Conservation (phyloP, 2,113 vertebrate species). For the Ameiurus melas region DNA sequence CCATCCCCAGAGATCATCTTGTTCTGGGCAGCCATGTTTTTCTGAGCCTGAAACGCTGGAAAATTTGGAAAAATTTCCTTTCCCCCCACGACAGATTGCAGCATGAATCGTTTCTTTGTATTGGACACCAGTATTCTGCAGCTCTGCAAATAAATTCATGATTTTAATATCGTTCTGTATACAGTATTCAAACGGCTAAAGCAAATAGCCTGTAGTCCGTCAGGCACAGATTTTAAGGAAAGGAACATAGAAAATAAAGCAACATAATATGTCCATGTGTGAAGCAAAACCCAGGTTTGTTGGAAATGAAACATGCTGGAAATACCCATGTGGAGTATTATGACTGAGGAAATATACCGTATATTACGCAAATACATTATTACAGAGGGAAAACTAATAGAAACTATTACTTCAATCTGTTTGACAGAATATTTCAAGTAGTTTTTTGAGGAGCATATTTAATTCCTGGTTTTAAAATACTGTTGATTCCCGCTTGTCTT, state of each 20-base stretch:
- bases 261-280: neutral
- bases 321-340: neutral
- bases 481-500: neutral
- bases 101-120: neutral
- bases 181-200: neutral
- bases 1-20: neutral
- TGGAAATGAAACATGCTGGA: neutral
- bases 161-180: neutral
- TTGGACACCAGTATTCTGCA: too few species aligned
- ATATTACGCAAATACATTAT: neutral
- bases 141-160: too few species aligned
- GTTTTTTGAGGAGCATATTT: neutral
- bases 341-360: neutral
- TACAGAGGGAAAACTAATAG: neutral
- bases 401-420: neutral
- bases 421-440: neutral
- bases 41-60: neutral
- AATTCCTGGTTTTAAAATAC: neutral
- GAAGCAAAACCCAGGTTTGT: neutral
- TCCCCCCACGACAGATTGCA: neutral
- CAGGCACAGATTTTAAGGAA: neutral
- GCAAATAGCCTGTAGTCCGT: neutral
- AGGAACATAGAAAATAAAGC: neutral
- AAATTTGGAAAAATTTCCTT: neutral
- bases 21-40: neutral